These are phyloP conservation scores for Sebastes jordani DNA, from an alignment of 2,797 vertebrate species.

Conservation along the genomic window DNA sequence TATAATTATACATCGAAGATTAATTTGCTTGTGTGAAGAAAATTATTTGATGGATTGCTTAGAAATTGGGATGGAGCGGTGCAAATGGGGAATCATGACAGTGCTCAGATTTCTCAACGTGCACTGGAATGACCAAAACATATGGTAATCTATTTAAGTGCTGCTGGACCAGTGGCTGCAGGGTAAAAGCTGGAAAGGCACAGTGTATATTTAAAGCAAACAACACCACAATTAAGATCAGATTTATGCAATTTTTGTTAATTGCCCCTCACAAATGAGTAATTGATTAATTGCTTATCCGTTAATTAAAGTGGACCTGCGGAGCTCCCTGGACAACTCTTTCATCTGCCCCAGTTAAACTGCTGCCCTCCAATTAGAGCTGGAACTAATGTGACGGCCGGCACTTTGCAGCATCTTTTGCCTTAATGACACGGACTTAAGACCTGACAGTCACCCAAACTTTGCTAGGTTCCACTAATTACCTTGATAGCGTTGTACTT, in stretches of 20 bases:
- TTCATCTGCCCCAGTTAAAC: conserved; percentile 54
- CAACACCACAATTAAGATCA: conserved; percentile 34
- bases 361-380: conserved; percentile 54
- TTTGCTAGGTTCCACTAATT: conserved; percentile 56
- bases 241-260: conserved; percentile 39
- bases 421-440: conserved; percentile 29
- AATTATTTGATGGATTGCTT: conserved; percentile 68
- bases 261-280: conserved; percentile 57
- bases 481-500: conserved; percentile 60
- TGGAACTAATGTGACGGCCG: conserved; percentile 28
- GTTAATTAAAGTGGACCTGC: conserved; percentile 66
- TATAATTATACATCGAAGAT: conserved; percentile 69
- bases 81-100: conserved; percentile 21
- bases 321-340: conserved; percentile 35
- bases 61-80: conserved; percentile 47
- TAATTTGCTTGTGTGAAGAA: conserved; percentile 54
- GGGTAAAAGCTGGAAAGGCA: neutral
- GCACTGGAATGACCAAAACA: conserved; percentile 31
- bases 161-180: neutral
- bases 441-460: conserved; percentile 49
- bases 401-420: conserved; percentile 18
- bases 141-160: neutral
- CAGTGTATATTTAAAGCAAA: conserved; percentile 24
- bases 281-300: conserved; percentile 68
- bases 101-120: conserved; percentile 13